A percentile compares a stretch with the other conserved stretches of the same genome.
phyloP scores from a whole-genome alignment of 2,113 vertebrate species.

The Ctenomys sociabilis region DNA sequence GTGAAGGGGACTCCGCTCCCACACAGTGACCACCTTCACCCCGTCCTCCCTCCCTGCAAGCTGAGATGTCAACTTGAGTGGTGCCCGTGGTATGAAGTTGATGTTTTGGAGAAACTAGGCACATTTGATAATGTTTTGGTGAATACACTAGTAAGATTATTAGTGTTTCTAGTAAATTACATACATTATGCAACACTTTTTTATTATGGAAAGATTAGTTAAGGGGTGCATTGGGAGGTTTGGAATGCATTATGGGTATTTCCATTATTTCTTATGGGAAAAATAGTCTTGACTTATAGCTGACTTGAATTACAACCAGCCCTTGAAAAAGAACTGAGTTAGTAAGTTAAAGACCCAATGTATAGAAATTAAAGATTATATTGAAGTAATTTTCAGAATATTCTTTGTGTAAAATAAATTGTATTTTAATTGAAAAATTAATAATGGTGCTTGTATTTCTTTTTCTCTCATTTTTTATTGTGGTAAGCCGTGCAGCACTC shows the following conservation, averaged over 20 bases:
- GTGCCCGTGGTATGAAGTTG: background rate
- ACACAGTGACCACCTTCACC: too few relatives aligned
- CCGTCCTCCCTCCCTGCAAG: too few relatives aligned
- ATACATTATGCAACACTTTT: background rate
- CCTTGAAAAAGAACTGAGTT: background rate
- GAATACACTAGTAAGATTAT: background rate
- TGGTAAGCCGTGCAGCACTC: background rate
- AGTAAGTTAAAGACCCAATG: background rate
- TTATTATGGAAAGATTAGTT: background rate
- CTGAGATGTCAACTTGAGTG: background rate
- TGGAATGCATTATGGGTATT: background rate
- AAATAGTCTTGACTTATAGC: background rate
- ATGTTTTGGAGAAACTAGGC: background rate
- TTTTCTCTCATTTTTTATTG: background rate
- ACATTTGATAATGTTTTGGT: background rate
- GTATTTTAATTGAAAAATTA: background rate
- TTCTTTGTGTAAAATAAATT: background rate
- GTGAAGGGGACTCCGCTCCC: too few relatives aligned
- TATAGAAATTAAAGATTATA: background rate
- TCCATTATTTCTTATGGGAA: background rate
- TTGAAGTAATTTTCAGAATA: background rate
- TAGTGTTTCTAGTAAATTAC: background rate
- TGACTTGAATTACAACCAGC: background rate
- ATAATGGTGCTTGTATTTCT: background rate
- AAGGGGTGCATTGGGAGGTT: background rate